phyloP scores from a whole-genome alignment of 2,113 vertebrate species.

The Bufo gargarizans region DNA sequence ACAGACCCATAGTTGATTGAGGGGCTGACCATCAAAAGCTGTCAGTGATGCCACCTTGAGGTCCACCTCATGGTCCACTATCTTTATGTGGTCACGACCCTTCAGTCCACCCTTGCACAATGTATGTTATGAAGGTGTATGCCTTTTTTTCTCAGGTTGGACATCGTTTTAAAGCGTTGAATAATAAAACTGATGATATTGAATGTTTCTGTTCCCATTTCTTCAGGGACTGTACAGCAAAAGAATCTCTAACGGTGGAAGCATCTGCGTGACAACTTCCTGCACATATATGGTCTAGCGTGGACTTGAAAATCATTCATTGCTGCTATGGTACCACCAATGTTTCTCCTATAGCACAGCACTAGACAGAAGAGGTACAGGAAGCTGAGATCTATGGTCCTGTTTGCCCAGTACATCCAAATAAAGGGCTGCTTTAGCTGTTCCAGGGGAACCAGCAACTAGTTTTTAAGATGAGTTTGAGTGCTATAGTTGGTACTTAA shows the following conservation, averaged over 20 bases:
- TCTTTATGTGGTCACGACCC: neutral
- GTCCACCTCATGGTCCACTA: neutral
- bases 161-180: too few relatives aligned
- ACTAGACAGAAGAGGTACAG: neutral
- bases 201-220: neutral
- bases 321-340: too few relatives aligned
- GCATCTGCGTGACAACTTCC: neutral
- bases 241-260: too few relatives aligned
- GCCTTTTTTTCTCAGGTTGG: too few relatives aligned
- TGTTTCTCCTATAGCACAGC: neutral
- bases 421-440: too few relatives aligned
- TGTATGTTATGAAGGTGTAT: neutral
- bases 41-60: too few relatives aligned
- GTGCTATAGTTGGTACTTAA: too few relatives aligned
- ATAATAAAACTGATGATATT: neutral
- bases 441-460: too few relatives aligned
- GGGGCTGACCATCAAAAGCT: too few relatives aligned
- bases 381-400: neutral
- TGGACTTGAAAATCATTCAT: neutral
- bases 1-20: too few relatives aligned
- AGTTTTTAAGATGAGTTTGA: too few relatives aligned
- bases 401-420: neutral
- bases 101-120: too few relatives aligned
- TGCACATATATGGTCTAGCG: neutral
- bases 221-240: neutral